phyloP scores from a whole-genome alignment of 2,888 invertebrate genomes.

The Platycheirus albimanus region DNA sequence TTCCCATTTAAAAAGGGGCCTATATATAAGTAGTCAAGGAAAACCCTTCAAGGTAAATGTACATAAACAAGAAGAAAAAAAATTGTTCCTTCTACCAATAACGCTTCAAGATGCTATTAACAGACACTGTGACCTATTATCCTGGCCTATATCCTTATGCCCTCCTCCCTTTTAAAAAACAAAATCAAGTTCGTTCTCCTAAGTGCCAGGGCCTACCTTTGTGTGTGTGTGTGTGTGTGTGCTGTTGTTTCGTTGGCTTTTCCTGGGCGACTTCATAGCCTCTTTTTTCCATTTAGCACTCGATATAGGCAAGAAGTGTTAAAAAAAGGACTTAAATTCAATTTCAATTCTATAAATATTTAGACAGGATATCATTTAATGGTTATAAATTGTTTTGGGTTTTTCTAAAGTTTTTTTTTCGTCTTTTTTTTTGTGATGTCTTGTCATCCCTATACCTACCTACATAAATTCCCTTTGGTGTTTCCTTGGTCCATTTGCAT shows the following conservation, averaged over 20 bases:
- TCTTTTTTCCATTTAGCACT: slow-evolving; percentile 39
- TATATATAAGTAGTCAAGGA: neutral
- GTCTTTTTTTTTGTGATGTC: slow-evolving; percentile 1
- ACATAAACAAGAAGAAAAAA: neutral
- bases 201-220: slow-evolving; percentile 21
- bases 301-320: slow-evolving; percentile 23
- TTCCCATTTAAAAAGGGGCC: slow-evolving; percentile 1
- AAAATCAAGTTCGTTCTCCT: neutral
- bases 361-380: slow-evolving; percentile 70
- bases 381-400: slow-evolving; percentile 65
- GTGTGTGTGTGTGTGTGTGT: too few relatives aligned
- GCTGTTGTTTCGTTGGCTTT: slow-evolving; percentile 19
- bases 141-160: slow-evolving; percentile 13
- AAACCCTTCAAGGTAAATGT: slow-evolving; percentile 7
- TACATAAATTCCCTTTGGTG: slow-evolving; percentile 16
- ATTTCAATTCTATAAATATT: slow-evolving; percentile 67
- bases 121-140: slow-evolving; percentile 37
- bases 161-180: neutral
- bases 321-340: slow-evolving; percentile 67
- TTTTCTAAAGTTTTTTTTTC: neutral
- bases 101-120: slow-evolving; percentile 27
- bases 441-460: too few relatives aligned
- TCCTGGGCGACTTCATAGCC: slow-evolving; percentile 19
- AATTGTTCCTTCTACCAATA: neutral
- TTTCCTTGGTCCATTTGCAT: slow-evolving; percentile 32